Conservation (phyloP, 23 tunicate genomes). For the Halocynthia aurantium region DNA sequence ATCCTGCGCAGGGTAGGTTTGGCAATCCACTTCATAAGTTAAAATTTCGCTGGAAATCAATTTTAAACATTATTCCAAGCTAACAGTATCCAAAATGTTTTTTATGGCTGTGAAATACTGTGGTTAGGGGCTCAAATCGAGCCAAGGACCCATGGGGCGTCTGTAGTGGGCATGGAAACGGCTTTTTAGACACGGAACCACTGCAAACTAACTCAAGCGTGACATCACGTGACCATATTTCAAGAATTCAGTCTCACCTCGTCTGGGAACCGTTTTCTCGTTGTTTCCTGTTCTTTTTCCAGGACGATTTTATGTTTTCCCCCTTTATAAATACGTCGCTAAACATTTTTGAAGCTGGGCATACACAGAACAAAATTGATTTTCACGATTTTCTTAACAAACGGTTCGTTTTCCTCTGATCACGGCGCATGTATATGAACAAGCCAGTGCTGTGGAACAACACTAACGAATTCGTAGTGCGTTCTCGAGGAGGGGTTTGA, state of each 20-base stretch:
- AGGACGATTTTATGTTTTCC: slow-evolving; percentile 27
- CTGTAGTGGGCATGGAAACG: neutral
- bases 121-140: too few relatives aligned
- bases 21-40: slow-evolving; percentile 72
- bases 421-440: slow-evolving; percentile 65
- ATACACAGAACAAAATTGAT: neutral
- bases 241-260: slow-evolving; percentile 29
- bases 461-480: slow-evolving; percentile 17
- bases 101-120: too few relatives aligned
- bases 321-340: slow-evolving; percentile 9
- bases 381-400: neutral
- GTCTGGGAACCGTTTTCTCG: slow-evolving; percentile 59
- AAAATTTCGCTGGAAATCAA: slow-evolving; percentile 43
- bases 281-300: slow-evolving; percentile 55
- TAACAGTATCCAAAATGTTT: neutral
- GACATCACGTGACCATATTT: neutral
- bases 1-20: slow-evolving; percentile 48
- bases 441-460: neutral
- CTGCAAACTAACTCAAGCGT: neutral
- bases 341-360: slow-evolving; percentile 6
- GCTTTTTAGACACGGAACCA: neutral
- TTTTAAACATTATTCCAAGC: neutral
- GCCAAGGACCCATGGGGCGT: too few relatives aligned
- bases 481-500: slow-evolving; percentile 5
- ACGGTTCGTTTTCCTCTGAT: neutral